These are phyloP conservation scores for Eupithecia inturbata DNA, from an alignment of 2,888 invertebrate genomes.

Conservation along the genomic window DNA sequence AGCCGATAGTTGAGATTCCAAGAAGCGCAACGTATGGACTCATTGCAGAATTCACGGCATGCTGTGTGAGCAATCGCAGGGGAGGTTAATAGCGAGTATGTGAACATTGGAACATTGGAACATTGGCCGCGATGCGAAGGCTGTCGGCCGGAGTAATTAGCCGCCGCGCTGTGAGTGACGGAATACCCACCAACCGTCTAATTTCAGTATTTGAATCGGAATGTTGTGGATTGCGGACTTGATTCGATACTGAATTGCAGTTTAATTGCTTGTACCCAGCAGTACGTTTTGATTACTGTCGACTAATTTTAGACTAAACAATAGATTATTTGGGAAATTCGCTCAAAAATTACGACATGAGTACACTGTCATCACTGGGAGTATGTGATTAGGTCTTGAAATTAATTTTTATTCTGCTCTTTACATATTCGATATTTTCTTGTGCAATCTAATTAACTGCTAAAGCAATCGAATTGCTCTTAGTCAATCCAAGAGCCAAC, in stretches of 20 bases:
- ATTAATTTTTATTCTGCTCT: too few relatives aligned
- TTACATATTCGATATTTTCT: too few relatives aligned
- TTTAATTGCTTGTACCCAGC: constrained; percentile 5
- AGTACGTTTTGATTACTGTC: constrained; percentile 5
- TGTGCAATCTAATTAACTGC: too few relatives aligned
- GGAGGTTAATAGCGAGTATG: neutral
- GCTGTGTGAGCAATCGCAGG: neutral
- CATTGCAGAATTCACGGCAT: neutral
- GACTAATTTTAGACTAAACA: neutral
- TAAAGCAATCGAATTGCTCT: too few relatives aligned
- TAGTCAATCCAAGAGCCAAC: neutral
- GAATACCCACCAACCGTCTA: neutral
- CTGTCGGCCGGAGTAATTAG: neutral
- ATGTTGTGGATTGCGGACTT: neutral
- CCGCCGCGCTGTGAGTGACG: neutral
- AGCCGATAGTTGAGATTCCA: neutral
- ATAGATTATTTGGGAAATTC: neutral
- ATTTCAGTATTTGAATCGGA: constrained; percentile 4
- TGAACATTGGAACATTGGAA: constrained; percentile 1
- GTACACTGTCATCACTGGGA: neutral
- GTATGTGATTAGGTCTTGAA: neutral
- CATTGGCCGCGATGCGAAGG: neutral
- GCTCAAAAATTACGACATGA: neutral
- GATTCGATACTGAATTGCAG: constrained; percentile 3
- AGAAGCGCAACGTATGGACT: constrained; percentile 3